These are phyloP conservation scores for Dasyprocta punctata DNA, from an alignment of 2,113 vertebrate genomes.

Conservation along the genomic window DNA sequence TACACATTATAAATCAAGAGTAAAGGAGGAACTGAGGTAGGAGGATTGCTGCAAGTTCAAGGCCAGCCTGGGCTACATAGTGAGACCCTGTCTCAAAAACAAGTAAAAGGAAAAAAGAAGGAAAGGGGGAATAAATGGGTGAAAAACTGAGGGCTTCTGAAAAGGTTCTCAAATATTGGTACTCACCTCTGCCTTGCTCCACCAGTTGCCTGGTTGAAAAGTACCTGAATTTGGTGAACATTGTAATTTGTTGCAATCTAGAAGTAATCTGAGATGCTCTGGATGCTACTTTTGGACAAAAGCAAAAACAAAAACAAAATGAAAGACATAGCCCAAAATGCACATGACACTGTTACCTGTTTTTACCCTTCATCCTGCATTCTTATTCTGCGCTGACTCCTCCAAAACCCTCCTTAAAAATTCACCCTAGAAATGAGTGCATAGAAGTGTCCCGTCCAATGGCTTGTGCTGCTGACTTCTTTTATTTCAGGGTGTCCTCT, in stretches of 20 bases:
- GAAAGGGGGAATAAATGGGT: neutral
- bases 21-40: neutral
- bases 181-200: neutral
- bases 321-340: neutral
- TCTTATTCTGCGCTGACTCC: neutral
- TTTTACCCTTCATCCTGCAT: neutral
- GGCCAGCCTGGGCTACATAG: neutral
- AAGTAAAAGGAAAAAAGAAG: neutral
- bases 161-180: neutral
- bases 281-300: neutral
- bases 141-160: neutral
- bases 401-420: neutral
- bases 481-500: slow-evolving; percentile 41
- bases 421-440: neutral
- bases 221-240: neutral
- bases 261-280: neutral
- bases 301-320: neutral
- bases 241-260: neutral
- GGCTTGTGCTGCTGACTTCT: neutral
- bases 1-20: neutral
- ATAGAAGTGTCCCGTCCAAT: neutral
- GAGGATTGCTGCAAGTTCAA: neutral
- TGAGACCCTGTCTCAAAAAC: neutral
- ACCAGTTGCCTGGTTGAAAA: neutral
- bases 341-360: neutral